These are phyloP conservation scores for Mesorhabditis spiculigera DNA, from an alignment of 2,888 invertebrate species.

Conservation along the genomic window DNA sequence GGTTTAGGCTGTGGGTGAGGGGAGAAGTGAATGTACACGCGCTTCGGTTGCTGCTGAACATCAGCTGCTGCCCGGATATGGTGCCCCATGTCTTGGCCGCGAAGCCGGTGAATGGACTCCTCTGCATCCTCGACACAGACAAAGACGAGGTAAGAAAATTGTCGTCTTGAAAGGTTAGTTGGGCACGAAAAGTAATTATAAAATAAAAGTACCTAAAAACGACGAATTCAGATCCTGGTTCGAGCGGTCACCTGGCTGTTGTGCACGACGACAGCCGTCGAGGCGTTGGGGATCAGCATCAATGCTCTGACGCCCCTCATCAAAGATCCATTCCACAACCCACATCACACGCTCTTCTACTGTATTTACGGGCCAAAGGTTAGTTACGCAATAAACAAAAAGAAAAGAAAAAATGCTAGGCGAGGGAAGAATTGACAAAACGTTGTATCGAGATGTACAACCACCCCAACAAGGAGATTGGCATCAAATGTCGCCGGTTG, in stretches of 20 bases:
- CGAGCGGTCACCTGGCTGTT: slow-evolving; percentile 51
- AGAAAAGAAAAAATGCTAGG: slow-evolving; percentile 7
- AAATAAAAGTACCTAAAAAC: background rate
- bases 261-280: slow-evolving; percentile 49
- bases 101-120: slow-evolving; percentile 58
- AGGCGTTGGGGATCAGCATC: slow-evolving; percentile 45
- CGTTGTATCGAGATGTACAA: slow-evolving; percentile 23
- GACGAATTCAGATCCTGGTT: slow-evolving; percentile 20
- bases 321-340: slow-evolving; percentile 51
- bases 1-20: slow-evolving; percentile 37
- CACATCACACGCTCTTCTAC: slow-evolving; percentile 46
- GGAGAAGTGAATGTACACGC: slow-evolving; percentile 58
- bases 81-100: slow-evolving; percentile 67
- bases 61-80: slow-evolving; percentile 67
- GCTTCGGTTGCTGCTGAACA: slow-evolving; percentile 66
- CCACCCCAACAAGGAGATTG: slow-evolving; percentile 38
- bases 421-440: slow-evolving; percentile 29
- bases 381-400: background rate
- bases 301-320: slow-evolving; percentile 41
- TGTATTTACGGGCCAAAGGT: slow-evolving; percentile 39
- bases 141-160: slow-evolving; percentile 38
- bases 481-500: slow-evolving; percentile 34
- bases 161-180: background rate
- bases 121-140: slow-evolving; percentile 49
- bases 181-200: background rate